These are phyloP conservation scores for Argyresthia goedartella DNA, from an alignment of 2,888 invertebrate genomes.

Conservation along the genomic window DNA sequence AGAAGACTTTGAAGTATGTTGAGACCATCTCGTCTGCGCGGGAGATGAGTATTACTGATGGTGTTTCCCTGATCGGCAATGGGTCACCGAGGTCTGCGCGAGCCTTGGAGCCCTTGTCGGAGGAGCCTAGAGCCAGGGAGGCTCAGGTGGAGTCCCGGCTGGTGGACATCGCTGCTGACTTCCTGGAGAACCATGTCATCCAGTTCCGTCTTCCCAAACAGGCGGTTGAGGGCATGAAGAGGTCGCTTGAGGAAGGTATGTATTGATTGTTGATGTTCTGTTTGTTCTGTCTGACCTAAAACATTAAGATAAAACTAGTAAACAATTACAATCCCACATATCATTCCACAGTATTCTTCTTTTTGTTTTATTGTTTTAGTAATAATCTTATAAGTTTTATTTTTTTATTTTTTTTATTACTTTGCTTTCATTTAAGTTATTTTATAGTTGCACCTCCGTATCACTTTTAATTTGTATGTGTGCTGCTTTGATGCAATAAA, in stretches of 20 bases:
- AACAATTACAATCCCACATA: too few relatives aligned
- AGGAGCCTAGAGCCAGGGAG: slow-evolving; percentile 80
- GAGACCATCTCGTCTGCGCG: slow-evolving; percentile 67
- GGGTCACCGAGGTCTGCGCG: slow-evolving; percentile 72
- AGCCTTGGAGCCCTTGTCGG: slow-evolving; percentile 75
- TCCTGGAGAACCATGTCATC: slow-evolving; percentile 84
- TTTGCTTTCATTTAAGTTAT: too few relatives aligned
- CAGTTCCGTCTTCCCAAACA: slow-evolving; percentile 84
- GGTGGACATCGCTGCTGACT: slow-evolving; percentile 80
- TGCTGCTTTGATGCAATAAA: too few relatives aligned
- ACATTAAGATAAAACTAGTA: too few relatives aligned
- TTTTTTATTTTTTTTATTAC: too few relatives aligned
- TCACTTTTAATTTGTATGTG: too few relatives aligned
- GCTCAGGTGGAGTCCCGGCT: slow-evolving; percentile 80
- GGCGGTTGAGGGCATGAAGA: slow-evolving; percentile 80
- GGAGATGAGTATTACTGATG: slow-evolving; percentile 72
- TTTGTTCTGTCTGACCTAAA: background rate
- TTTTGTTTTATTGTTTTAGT: too few relatives aligned
- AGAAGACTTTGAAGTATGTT: slow-evolving; percentile 79
- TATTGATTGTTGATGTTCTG: background rate
- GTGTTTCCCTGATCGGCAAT: slow-evolving; percentile 65
- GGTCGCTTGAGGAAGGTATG: slow-evolving; percentile 85
- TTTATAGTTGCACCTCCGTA: too few relatives aligned
- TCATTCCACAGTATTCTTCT: too few relatives aligned
- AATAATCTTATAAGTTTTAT: too few relatives aligned